A percentile compares a stretch with the other conserved stretches of the same genome.
phyloP scores from a whole-genome alignment of 2,113 vertebrate genomes.

The Lonchura striata region DNA sequence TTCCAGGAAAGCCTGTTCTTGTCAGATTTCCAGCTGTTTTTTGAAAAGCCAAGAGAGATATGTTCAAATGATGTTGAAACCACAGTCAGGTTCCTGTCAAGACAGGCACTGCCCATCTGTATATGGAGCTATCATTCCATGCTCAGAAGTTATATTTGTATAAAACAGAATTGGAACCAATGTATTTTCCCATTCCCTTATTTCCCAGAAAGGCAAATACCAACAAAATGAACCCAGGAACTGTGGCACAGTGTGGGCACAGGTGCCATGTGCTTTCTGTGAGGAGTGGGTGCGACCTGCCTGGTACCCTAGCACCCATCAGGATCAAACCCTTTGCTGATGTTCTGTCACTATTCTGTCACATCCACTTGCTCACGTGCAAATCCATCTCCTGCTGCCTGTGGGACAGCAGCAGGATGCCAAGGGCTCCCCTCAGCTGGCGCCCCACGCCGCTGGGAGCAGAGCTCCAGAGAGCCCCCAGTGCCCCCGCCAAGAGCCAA shows the following conservation, averaged over 20 bases:
- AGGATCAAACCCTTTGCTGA: not conserved
- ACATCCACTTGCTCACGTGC: not conserved
- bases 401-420: not conserved
- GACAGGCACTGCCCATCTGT: not conserved
- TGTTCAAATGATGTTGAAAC: not conserved
- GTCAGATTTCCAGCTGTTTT: not conserved
- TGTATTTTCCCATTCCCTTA: not conserved
- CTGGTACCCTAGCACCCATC: not conserved
- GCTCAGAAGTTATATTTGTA: not conserved
- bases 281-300: not conserved
- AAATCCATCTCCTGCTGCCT: not conserved
- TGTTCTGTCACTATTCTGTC: not conserved
- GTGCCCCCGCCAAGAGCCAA: not conserved
- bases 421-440: not conserved
- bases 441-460: not conserved
- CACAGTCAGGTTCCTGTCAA: not conserved
- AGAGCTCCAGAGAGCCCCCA: rapidly evolving
- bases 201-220: not conserved
- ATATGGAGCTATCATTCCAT: rapidly evolving
- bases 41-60: not conserved
- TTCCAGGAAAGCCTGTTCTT: constrained; percentile 14
- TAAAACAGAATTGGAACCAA: not conserved
- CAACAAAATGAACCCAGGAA: not conserved
- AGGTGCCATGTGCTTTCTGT: not conserved
- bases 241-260: not conserved